Evolutionary conservation across 2,113 vertebrate species (phyloP), one percentile per base, ranked within the genome.

Genomic region (Phrynosoma blainvillii): DNA sequence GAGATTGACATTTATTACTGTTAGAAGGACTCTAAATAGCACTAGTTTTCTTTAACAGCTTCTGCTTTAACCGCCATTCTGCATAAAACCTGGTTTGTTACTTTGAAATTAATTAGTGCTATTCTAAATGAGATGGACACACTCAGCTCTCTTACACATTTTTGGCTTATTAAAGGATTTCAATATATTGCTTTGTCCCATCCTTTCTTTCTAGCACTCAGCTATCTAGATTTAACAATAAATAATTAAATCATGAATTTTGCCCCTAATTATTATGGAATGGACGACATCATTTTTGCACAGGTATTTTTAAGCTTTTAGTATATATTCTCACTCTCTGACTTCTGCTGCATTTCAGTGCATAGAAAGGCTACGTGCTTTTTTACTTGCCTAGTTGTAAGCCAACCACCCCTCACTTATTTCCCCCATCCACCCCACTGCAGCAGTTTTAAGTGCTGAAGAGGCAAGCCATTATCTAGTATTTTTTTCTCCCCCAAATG

Each of bases 101-200:
- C 25, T 52, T 94, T 83, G 77, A 95, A 94, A 91, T 92, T 94
- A 93, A 95, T 91, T 93, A 91, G 66, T 16, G 12, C 87, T 89
- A 42, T 85, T 87, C 76, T 92, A 78, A 62, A 68, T 94, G 87
- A 90, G 86, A 87, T 91, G 74, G 27, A 74, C 1, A 16, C 42
- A 80, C 79, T 74, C 91, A 40, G 13, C 87, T 91, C 13, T 83
- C 4, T 78, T 92, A 74, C 0, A 0, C 78, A 0, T 79, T 79
- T 79, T 89, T 86, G 73, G 87, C 86, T 79, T 84, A 83, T n/a
- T 85, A 86, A 88, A 76, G 88, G 89, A 13, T 66, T 93, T 92
- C 82, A 90, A 87, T 89, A 42, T 40, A 59, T 83, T 65, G 54
- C 68, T 84, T 87, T 75, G 25, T 66, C 10, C 36, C 1, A 32